phyloP scores from a whole-genome alignment of 1,140 invertebrate species.

The Drosophila pectinifera region DNA sequence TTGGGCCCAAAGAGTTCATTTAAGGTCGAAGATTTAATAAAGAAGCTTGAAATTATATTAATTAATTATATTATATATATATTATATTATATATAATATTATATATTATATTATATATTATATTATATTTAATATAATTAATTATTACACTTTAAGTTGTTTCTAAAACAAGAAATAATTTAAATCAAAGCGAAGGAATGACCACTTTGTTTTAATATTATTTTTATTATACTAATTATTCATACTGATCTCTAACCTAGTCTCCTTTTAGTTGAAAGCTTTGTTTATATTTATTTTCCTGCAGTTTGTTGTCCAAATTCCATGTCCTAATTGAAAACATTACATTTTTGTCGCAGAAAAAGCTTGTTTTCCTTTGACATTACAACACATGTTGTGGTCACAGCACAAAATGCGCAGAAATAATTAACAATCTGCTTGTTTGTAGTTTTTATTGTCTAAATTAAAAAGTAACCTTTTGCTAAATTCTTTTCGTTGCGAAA shows the following conservation, averaged over 20 bases:
- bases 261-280: not conserved
- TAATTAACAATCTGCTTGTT: conserved; percentile 9
- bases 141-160: too few species aligned
- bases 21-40: not conserved
- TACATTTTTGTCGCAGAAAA: not conserved
- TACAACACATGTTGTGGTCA: conserved; percentile 7
- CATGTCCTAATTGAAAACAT: conserved; percentile 13
- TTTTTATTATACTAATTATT: not conserved
- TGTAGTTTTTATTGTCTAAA: conserved; percentile 3
- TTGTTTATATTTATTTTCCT: not conserved
- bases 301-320: too few species aligned
- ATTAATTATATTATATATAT: too few species aligned
- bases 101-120: too few species aligned
- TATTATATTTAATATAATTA: too few species aligned
- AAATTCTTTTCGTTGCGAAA: too few species aligned
- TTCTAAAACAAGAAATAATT: not conserved
- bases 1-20: not conserved
- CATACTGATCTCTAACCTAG: not conserved
- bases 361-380: conserved; percentile 10
- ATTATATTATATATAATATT: too few species aligned
- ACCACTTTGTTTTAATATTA: too few species aligned
- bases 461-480: conserved; percentile 1
- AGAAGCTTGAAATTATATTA: not conserved
- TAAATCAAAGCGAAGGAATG: not conserved
- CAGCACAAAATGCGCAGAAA: conserved; percentile 11